phyloP scores from a whole-genome alignment of 2,888 invertebrate species.

The Latrodectus elegans region DNA sequence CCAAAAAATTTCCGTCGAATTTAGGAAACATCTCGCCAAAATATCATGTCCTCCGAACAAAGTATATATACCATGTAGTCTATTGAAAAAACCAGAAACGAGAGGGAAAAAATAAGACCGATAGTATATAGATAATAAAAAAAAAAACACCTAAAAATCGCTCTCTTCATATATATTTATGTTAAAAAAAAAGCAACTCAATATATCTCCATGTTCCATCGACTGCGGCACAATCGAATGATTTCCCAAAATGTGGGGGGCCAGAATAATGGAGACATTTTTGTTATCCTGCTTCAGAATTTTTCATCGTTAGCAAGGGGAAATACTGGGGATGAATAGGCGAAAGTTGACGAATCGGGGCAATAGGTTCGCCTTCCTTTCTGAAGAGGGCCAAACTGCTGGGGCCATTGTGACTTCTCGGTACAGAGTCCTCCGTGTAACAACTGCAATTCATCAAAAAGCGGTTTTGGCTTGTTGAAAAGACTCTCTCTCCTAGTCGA shows the following conservation, averaged over 20 bases:
- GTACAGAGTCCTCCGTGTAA: slow-evolving; percentile 39
- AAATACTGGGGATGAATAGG: slow-evolving; percentile 41
- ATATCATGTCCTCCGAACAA: slow-evolving; percentile 19
- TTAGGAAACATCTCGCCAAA: slow-evolving; percentile 40
- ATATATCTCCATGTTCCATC: slow-evolving; percentile 51
- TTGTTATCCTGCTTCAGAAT: slow-evolving; percentile 1
- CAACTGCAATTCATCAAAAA: slow-evolving; percentile 66
- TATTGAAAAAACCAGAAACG: slow-evolving; percentile 35
- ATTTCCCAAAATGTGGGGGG: slow-evolving; percentile 44
- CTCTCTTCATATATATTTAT: slow-evolving; percentile 15
- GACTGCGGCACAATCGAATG: slow-evolving; percentile 41
- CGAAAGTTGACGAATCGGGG: slow-evolving; percentile 61
- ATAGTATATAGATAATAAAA: slow-evolving; percentile 53
- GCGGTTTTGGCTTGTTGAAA: slow-evolving; percentile 42
- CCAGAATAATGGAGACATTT: slow-evolving; percentile 57
- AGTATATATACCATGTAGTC: slow-evolving; percentile 48
- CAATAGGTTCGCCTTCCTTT: slow-evolving; percentile 34
- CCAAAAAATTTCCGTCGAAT: slow-evolving; percentile 41
- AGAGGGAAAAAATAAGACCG: slow-evolving; percentile 18
- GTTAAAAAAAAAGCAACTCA: slow-evolving; percentile 32
- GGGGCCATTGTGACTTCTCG: slow-evolving; percentile 40
- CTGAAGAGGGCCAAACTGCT: slow-evolving; percentile 60
- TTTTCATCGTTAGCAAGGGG: neutral
- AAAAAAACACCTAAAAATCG: slow-evolving; percentile 41
- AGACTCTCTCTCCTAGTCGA: slow-evolving; percentile 32